Conservation (phyloP, 2,113 vertebrate species). For the Athene cunicularia region DNA sequence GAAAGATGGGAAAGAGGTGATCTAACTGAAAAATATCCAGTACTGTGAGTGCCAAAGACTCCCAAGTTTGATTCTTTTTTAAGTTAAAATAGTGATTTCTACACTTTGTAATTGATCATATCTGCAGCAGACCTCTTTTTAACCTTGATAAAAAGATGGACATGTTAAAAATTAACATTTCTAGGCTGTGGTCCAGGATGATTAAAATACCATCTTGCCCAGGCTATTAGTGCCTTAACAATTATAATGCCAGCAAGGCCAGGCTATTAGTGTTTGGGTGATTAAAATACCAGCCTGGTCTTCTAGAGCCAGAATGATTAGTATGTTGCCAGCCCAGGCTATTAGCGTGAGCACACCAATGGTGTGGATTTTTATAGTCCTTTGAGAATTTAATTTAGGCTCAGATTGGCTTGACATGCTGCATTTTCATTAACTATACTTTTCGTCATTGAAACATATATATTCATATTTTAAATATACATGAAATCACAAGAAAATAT, state of each 20-base stretch:
- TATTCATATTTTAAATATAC: neutral
- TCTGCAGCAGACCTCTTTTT: neutral
- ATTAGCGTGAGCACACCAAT: neutral
- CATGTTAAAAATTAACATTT: neutral
- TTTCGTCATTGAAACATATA: neutral
- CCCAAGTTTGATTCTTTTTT: neutral
- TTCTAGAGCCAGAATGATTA: neutral
- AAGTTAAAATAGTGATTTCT: neutral
- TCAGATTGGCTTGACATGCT: neutral
- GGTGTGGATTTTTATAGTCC: neutral
- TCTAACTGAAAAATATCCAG: neutral
- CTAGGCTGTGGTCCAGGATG: neutral
- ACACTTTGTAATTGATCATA: neutral
- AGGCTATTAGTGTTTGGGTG: neutral
- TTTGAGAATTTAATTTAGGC: neutral
- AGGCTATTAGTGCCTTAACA: conserved; percentile 8
- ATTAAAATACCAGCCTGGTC: conserved; percentile 50
- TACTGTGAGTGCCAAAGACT: neutral
- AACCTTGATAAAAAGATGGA: conserved; percentile 7
- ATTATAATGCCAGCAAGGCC: neutral
- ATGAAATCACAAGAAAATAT: neutral
- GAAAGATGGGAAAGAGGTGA: neutral
- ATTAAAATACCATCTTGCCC: conserved; percentile 37
- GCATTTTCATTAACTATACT: neutral
- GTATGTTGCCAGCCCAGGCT: neutral